These are phyloP conservation scores for Solea senegalensis DNA, from an alignment of 2,113 vertebrate genomes.

Conservation along the genomic window DNA sequence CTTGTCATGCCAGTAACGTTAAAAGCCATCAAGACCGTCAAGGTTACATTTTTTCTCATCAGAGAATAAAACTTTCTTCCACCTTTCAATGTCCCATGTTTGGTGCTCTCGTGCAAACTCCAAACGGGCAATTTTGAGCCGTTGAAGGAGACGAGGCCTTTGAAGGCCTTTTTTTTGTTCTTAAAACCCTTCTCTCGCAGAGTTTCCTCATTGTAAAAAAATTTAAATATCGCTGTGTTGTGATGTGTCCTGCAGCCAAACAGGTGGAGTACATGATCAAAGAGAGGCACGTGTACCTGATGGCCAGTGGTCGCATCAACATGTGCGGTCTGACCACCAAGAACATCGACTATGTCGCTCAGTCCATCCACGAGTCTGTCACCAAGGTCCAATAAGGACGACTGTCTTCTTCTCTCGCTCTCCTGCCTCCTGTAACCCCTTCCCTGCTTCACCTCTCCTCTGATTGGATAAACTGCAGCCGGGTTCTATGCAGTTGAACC, in stretches of 20 bases:
- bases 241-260: slow-evolving; percentile 83
- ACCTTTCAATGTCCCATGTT: too few relatives aligned
- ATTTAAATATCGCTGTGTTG: neutral
- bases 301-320: slow-evolving; percentile 98
- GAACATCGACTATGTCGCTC: slow-evolving; percentile 94
- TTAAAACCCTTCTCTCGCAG: too few relatives aligned
- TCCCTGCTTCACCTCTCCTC: slow-evolving; percentile 11
- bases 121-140: too few relatives aligned
- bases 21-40: too few relatives aligned
- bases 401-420: slow-evolving; percentile 2
- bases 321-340: slow-evolving; percentile 96
- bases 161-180: too few relatives aligned
- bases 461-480: slow-evolving; percentile 30
- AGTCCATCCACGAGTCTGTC: slow-evolving; percentile 94
- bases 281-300: slow-evolving; percentile 95
- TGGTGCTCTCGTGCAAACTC: too few relatives aligned
- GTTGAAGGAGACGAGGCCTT: too few relatives aligned
- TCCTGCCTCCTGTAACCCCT: neutral
- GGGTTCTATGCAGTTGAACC: slow-evolving; percentile 19
- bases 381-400: slow-evolving; percentile 88
- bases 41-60: too few relatives aligned
- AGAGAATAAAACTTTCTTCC: too few relatives aligned
- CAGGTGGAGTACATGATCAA: slow-evolving; percentile 93
- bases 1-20: too few relatives aligned
- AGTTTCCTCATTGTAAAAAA: too few relatives aligned